Base-by-base conservation (phyloP, 2,113 vertebrate species). In the pig (Sus scrofa) region DNA sequence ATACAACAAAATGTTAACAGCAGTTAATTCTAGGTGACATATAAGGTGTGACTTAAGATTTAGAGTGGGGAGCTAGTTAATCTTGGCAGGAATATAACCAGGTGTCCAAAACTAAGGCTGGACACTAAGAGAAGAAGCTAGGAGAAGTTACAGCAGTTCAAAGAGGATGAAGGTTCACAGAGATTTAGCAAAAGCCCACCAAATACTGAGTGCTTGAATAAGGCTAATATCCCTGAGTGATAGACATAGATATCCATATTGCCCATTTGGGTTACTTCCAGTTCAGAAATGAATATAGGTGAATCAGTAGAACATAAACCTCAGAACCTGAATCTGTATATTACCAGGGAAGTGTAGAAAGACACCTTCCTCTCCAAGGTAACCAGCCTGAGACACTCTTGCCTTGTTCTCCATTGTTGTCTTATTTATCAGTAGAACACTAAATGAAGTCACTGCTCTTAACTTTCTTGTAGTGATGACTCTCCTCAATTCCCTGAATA, bases 241-340 rank as follows among this genome's bases (percentile, higher is more conserved):
- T 37, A 8, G 3, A 16, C 24, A 71, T 56, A 32, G 39, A 37
- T 20, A 63, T 32, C n/a, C 62, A 15, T 32, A 56, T 14, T 79
- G 19, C 7, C 71, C 65, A 63, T 95, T 27, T 73, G 79, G n/a
- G 60, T 92, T 94, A 92, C 91, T 94, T 93, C 79, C 71, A 83
- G 90, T 58, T 94, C 50, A 44, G 32, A 68, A 54, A 81, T 89
- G 65, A 92, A 75, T 92, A 82, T 81, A 89, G 67, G 89, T 81
- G 88, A 86, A 82, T 58, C 24, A 56, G 30, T 20, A 37, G 27
- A 89, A 50, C 67, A 81, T 37, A 89, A 54, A 74, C 27, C 77
- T 79, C 86, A 89, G 24, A 65, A 71, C 10, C 74, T 78, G 73
- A 79, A 34, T 62, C 60, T 78, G 9, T 74, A 26, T 70, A 12